Evolutionary conservation across 2,797 vertebrate species (phyloP).

Genomic region (Enteromius paludinosus): DNA sequence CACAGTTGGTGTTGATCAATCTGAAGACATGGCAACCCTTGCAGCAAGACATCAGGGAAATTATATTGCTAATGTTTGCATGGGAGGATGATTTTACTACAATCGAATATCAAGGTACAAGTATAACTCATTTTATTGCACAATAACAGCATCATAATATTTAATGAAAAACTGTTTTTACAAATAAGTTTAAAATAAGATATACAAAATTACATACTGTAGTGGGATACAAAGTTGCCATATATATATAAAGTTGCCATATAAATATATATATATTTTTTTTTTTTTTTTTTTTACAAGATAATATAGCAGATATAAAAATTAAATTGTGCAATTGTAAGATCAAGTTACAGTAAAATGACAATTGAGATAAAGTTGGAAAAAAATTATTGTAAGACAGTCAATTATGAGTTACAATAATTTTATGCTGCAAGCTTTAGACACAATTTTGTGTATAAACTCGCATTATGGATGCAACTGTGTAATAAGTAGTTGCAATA

Average conservation of each 20-base stretch:
- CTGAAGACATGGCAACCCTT: background rate
- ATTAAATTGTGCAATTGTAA: background rate
- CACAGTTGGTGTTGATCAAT: conserved; percentile 1
- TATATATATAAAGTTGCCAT: too few relatives aligned
- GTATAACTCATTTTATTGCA: background rate
- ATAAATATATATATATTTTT: too few relatives aligned
- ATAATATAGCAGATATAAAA: background rate
- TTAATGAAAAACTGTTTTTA: background rate
- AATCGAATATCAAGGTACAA: background rate
- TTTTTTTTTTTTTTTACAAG: too few relatives aligned
- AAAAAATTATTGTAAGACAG: background rate
- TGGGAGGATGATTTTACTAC: background rate
- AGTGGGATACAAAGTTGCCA: background rate
- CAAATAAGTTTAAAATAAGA: background rate
- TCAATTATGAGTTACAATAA: too few relatives aligned
- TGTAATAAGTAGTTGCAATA: too few relatives aligned
- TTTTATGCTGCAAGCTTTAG: too few relatives aligned
- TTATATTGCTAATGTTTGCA: background rate
- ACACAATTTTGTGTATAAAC: background rate
- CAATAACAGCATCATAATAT: background rate
- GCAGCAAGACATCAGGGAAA: conserved; percentile 1
- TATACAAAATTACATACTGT: background rate
- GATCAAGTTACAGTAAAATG: too few relatives aligned
- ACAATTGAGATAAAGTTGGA: background rate
- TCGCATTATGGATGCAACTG: background rate